A percentile compares a stretch with the other conserved stretches of the same genome.
These are phyloP conservation scores for Hypolimnas misippus DNA, from an alignment of 2,888 invertebrate species.

Conservation along the genomic window DNA sequence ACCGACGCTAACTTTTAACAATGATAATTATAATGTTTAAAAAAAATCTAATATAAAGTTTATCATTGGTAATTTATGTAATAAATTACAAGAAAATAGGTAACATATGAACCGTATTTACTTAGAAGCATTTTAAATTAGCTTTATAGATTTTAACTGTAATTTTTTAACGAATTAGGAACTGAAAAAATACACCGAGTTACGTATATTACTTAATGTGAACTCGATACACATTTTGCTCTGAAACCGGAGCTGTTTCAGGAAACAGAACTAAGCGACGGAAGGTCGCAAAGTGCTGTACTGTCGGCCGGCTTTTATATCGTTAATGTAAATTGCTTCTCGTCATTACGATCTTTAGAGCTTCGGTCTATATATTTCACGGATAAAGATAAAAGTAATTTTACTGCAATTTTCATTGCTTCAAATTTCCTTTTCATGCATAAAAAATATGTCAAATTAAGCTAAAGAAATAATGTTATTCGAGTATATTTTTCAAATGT, in stretches of 20 bases:
- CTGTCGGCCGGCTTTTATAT: slow-evolving; percentile 40
- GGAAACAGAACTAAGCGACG: slow-evolving; percentile 40
- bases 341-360: slow-evolving; percentile 42
- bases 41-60: no score
- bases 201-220: slow-evolving; percentile 35
- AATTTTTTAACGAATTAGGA: no score
- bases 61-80: no score
- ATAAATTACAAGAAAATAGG: no score
- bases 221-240: slow-evolving; percentile 37
- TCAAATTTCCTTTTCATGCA: background rate
- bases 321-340: slow-evolving; percentile 42
- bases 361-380: slow-evolving; percentile 27
- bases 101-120: no score
- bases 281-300: slow-evolving; percentile 43
- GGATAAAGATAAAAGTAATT: slow-evolving; percentile 29
- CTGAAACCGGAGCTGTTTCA: slow-evolving; percentile 38
- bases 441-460: background rate
- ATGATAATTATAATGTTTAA: no score
- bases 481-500: no score
- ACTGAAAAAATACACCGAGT: slow-evolving; percentile 21
- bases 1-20: no score
- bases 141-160: no score
- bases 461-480: no score
- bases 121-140: no score
- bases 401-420: background rate